Evolutionary conservation across 2,888 invertebrate species (phyloP).

Genomic region (Agrypnus murinus): DNA sequence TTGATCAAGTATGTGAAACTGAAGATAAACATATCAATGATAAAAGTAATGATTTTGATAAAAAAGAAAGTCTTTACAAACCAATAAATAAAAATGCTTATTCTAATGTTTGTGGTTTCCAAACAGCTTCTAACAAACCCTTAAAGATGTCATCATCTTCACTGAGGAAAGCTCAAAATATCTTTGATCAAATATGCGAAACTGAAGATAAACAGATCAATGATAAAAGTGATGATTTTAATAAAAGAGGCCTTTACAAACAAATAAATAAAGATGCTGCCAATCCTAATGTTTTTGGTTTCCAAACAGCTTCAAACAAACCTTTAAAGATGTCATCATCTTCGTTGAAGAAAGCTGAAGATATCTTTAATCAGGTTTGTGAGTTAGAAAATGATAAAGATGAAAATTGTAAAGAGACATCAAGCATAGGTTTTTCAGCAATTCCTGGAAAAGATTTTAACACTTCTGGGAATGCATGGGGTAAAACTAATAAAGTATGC

Average conservation of each 20-base stretch:
- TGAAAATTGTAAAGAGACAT: background rate
- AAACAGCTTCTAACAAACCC: background rate
- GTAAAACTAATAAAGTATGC: constrained; percentile 7
- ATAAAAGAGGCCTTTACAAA: too few species aligned
- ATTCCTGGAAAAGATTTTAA: constrained; percentile 66
- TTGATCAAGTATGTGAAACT: background rate
- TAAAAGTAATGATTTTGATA: too few species aligned
- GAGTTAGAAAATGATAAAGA: background rate
- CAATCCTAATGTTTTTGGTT: background rate
- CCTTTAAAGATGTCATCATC: background rate
- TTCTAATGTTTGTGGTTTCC: background rate
- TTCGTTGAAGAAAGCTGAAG: background rate
- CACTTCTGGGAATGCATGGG: constrained; percentile 69
- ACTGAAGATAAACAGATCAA: background rate
- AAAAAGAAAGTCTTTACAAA: too few species aligned
- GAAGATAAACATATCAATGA: background rate
- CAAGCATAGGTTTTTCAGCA: background rate
- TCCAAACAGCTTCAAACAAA: background rate
- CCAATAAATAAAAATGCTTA: background rate
- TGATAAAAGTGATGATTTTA: too few species aligned
- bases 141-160: background rate
- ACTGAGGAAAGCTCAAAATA: background rate
- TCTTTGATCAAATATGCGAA: background rate
- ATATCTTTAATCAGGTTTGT: background rate
- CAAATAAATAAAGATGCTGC: too few species aligned